Percentiles rank a stretch among this genome's conserved stretches.
phyloP scores from a whole-genome alignment of 2,797 vertebrate genomes.

The Sebastolobus altivelis region DNA sequence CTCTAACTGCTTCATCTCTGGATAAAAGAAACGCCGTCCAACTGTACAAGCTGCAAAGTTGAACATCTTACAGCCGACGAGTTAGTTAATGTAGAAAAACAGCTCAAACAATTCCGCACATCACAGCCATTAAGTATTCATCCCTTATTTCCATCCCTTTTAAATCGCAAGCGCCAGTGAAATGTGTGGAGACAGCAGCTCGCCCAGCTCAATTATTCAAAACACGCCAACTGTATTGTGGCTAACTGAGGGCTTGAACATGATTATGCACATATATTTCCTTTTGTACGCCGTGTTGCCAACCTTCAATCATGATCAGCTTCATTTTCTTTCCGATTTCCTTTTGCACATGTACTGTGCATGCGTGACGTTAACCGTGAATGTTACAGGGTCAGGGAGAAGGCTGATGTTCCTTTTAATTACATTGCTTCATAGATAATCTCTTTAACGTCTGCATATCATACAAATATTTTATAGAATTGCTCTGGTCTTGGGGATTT shows the following conservation, averaged over 20 bases:
- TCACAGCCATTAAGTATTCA: constrained; percentile 76
- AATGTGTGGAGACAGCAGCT: constrained; percentile 71
- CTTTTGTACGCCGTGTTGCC: constrained; percentile 65
- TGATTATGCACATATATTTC: constrained; percentile 78
- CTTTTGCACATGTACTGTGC: background rate
- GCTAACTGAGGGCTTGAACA: constrained; percentile 60
- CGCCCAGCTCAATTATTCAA: constrained; percentile 76
- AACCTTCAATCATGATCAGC: constrained; percentile 51
- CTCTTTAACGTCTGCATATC: constrained; percentile 1
- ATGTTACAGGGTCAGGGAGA: constrained; percentile 14
- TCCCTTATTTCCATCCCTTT: constrained; percentile 75
- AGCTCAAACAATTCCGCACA: constrained; percentile 61
- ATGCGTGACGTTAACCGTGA: constrained; percentile 9
- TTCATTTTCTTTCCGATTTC: background rate
- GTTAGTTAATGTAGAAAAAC: constrained; percentile 62
- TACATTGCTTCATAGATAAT: background rate
- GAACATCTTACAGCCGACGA: constrained; percentile 41
- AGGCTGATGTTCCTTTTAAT: constrained; percentile 1
- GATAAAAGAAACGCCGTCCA: constrained; percentile 30
- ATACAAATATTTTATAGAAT: constrained; percentile 15
- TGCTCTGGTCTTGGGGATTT: background rate
- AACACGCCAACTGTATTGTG: constrained; percentile 69
- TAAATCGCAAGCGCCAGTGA: constrained; percentile 61
- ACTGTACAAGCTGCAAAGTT: constrained; percentile 49
- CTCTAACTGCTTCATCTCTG: constrained; percentile 4